Conservation (phyloP, 2,888 invertebrate species). For the Pedicia rivosa region DNA sequence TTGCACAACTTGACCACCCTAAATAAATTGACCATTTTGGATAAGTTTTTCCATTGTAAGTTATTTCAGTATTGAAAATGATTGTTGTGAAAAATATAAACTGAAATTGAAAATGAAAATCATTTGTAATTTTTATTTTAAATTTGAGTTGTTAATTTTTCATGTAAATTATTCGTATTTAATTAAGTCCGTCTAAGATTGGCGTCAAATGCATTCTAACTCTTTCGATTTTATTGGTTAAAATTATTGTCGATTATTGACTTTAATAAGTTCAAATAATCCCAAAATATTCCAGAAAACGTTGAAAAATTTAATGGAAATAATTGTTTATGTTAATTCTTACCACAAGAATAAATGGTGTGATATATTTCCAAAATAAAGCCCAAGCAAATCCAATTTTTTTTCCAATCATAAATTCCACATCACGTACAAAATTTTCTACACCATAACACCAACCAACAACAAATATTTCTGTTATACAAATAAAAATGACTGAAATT, state of each 20-base stretch:
- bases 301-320: background rate
- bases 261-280: no score
- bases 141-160: no score
- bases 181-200: no score
- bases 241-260: no score
- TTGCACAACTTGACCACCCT: constrained; percentile 48
- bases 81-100: constrained; percentile 47
- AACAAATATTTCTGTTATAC: constrained; percentile 61
- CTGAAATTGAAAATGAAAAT: constrained; percentile 29
- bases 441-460: constrained; percentile 72
- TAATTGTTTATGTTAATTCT: constrained; percentile 15
- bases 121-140: constrained; percentile 7
- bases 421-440: constrained; percentile 42
- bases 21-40: constrained; percentile 40
- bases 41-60: constrained; percentile 33
- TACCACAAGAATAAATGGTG: constrained; percentile 52
- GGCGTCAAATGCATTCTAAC: no score
- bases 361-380: constrained; percentile 52
- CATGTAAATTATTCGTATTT: no score
- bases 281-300: no score
- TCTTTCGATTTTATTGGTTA: no score
- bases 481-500: constrained; percentile 59
- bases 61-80: constrained; percentile 38
- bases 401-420: constrained; percentile 53
- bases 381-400: constrained; percentile 48